Conservation (phyloP, 2,888 invertebrate genomes). For the Cartodere bifasciata region DNA sequence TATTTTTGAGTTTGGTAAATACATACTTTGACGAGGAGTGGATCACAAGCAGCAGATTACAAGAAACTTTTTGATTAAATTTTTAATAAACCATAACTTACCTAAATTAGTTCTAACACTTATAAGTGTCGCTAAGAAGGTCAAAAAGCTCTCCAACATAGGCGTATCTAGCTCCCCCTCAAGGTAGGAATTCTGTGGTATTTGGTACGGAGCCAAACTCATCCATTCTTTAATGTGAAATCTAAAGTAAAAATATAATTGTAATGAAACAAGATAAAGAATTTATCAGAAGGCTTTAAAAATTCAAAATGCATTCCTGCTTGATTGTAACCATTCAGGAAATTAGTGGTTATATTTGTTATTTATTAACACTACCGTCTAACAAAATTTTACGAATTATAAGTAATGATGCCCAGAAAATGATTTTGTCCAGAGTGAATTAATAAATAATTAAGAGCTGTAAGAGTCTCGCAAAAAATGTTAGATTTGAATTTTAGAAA, state of each 20-base stretch:
- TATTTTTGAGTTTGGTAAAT: background rate
- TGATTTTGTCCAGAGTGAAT: no score
- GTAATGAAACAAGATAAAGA: no score
- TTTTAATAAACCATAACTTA: slow-evolving; percentile 27
- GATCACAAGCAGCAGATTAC: background rate
- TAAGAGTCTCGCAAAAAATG: no score
- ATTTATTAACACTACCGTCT: no score
- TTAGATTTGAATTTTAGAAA: no score
- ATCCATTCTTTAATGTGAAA: slow-evolving; percentile 83
- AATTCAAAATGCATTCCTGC: no score
- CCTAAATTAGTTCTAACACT: slow-evolving; percentile 80
- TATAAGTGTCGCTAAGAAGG: slow-evolving; percentile 79
- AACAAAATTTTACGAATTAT: no score
- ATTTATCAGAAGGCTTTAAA: no score
- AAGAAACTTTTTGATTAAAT: background rate
- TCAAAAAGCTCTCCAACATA: slow-evolving; percentile 88
- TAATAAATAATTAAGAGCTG: no score
- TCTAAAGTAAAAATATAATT: slow-evolving; percentile 36
- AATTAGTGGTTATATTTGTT: no score
- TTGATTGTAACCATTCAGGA: no score
- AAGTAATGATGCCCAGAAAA: no score
- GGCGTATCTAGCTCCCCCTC: slow-evolving; percentile 74
- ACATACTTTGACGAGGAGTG: slow-evolving; percentile 32
- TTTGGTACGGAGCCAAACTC: slow-evolving; percentile 57
- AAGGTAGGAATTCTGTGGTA: slow-evolving; percentile 44